These are phyloP conservation scores for Rhyacichthys aspro DNA, from an alignment of 2,797 vertebrate genomes.

Conservation along the genomic window DNA sequence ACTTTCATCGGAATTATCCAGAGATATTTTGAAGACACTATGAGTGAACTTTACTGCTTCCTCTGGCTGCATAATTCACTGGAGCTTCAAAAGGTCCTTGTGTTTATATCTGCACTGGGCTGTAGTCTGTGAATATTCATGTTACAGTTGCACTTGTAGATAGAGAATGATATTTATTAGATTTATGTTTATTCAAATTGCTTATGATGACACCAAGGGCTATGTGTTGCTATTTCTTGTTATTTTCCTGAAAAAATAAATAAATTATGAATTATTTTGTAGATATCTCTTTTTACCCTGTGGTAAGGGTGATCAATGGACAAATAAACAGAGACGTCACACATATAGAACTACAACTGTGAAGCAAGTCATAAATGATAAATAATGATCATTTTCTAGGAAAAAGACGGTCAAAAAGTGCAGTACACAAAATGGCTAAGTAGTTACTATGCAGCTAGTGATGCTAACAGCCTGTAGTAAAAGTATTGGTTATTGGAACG, in stretches of 20 bases:
- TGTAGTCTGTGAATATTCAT: neutral
- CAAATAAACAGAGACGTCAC: neutral
- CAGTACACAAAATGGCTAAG: too few relatives aligned
- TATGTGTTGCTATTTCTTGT: neutral
- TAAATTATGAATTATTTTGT: too few relatives aligned
- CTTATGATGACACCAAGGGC: neutral
- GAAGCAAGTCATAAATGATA: too few relatives aligned
- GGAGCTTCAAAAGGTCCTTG: neutral
- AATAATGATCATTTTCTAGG: too few relatives aligned
- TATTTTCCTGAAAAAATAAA: too few relatives aligned
- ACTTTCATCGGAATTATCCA: constrained; percentile 2
- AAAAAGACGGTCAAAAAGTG: too few relatives aligned
- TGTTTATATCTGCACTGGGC: neutral
- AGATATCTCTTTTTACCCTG: too few relatives aligned
- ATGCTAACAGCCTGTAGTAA: too few relatives aligned
- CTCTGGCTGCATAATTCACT: neutral
- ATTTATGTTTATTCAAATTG: neutral
- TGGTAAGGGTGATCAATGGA: too few relatives aligned
- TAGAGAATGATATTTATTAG: neutral
- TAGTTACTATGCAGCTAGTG: too few relatives aligned
- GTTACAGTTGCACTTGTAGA: neutral
- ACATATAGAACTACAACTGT: too few relatives aligned
- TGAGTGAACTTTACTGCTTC: constrained; percentile 7
- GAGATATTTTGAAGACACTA: neutral
- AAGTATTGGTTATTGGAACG: too few relatives aligned